Percentiles rank a stretch among this genome's conserved stretches.
phyloP scores from a whole-genome alignment of 2,113 vertebrate species.

The Lasiurus cinereus region DNA sequence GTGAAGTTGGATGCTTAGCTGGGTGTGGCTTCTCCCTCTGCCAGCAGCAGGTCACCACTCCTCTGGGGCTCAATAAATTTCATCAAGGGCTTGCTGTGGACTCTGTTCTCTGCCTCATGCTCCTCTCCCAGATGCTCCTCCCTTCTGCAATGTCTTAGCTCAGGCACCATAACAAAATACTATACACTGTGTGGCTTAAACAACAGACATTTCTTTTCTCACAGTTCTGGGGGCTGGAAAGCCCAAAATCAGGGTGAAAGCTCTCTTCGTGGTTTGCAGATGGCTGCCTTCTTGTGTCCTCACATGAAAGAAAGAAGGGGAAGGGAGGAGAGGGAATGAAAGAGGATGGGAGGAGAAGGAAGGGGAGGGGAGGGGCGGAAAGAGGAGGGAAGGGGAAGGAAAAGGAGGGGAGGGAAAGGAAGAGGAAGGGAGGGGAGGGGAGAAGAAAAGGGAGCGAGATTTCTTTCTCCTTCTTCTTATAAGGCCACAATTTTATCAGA shows the following conservation, averaged over 20 bases:
- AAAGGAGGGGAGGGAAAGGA: accelerated
- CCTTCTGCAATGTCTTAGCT: background rate
- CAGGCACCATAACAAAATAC: background rate
- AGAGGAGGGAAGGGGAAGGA: background rate
- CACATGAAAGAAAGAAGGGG: too few species aligned
- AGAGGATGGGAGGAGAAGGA: background rate
- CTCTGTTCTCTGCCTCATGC: background rate
- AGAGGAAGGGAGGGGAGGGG: accelerated
- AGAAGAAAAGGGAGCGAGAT: too few species aligned
- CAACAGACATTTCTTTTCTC: background rate
- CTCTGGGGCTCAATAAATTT: background rate
- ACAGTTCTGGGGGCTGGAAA: background rate
- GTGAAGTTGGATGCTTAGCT: background rate
- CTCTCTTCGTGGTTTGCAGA: background rate
- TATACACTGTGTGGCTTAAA: background rate
- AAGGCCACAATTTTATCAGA: background rate
- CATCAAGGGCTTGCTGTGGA: background rate
- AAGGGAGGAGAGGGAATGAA: background rate
- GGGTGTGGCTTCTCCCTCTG: background rate
- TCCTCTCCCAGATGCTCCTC: background rate
- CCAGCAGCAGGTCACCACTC: background rate
- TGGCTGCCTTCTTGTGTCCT: background rate
- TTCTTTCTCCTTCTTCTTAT: background rate
- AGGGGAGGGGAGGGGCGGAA: accelerated
- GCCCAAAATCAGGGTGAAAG: background rate